Percentiles rank a stretch among this genome's conserved stretches.
phyloP scores from a whole-genome alignment of 2,888 invertebrate genomes.

The Meghimatium bilineatum region DNA sequence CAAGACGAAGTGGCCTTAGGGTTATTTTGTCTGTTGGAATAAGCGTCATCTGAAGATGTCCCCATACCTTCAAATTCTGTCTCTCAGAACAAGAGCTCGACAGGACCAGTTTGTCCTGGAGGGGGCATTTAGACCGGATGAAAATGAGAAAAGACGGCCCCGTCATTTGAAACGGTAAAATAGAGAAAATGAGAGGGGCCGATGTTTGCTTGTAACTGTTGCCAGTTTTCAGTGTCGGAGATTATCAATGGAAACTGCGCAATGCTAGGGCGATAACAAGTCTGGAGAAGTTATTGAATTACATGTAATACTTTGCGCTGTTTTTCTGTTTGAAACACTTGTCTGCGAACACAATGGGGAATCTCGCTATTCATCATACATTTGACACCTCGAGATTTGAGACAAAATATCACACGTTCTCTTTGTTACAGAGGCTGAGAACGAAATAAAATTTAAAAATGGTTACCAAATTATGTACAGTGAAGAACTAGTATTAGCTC shows the following conservation, averaged over 20 bases:
- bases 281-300: slow-evolving; percentile 12
- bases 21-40: background rate
- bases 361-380: background rate
- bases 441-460: background rate
- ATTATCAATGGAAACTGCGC: slow-evolving; percentile 10
- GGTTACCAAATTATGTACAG: no score
- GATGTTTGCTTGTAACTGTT: slow-evolving; percentile 5
- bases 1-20: background rate
- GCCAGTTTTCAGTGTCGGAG: slow-evolving; percentile 6
- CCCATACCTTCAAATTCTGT: background rate
- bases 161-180: slow-evolving; percentile 14
- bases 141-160: background rate
- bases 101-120: background rate
- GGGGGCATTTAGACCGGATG: background rate
- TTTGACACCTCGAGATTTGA: background rate
- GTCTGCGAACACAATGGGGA: background rate
- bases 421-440: background rate
- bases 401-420: background rate
- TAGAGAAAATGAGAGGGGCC: background rate
- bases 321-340: background rate
- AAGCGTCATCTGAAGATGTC: background rate
- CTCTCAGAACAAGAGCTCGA: background rate
- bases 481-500: background rate
- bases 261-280: slow-evolving; percentile 7
- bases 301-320: slow-evolving; percentile 6